Evolutionary conservation across 2,797 vertebrate species (phyloP), one percentile per base, ranked within the genome.

Genomic region (Myiotriccus ornatus): DNA sequence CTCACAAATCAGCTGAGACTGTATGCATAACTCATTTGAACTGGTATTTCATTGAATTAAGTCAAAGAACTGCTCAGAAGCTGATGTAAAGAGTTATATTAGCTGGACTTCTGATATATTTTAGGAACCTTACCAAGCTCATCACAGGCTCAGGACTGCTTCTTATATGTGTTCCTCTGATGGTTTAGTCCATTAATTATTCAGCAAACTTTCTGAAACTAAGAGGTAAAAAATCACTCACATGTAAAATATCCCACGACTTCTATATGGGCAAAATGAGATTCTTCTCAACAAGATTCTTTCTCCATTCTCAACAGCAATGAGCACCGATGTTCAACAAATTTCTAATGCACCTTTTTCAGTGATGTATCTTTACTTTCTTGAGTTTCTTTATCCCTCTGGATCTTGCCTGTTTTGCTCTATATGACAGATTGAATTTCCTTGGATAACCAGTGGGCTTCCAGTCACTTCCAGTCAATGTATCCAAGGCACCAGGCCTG

Each of bases 271-370:
- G 12, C 19, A 56, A 87, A 91, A 65, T 43, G 27, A 87, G 57
- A 79, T 32, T 41, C 41, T 41, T 41, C 41, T 18, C 79, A 27
- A 15, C 37, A 91, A 82, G 6, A 19, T 85, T 86, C 21, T 91
- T 85, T 59, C 28, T 50, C 81, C 41, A 83, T 68, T 81, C 28
- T 14, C 35, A 64, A 43, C 8, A 59, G 60, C 95, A 96, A 81
- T 88, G 75, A 89, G 57, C 57, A 87, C 70, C n/a, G 50, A 83
- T 17, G 43, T 88, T 97, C 95, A 97, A 50, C 87, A 91, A 60
- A 92, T 37, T 94, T 94, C 86, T 94, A 73, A 83, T 60, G 83
- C 68, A 89, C 90, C 82, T 95, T 97, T 95, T 91, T 90, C 52
- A 88, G 63, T 63, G 22, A 89, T 32, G 17, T 30, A 68, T 63